phyloP scores from a whole-genome alignment of 2,797 vertebrate species.

The Chaenodraco wilsoni region DNA sequence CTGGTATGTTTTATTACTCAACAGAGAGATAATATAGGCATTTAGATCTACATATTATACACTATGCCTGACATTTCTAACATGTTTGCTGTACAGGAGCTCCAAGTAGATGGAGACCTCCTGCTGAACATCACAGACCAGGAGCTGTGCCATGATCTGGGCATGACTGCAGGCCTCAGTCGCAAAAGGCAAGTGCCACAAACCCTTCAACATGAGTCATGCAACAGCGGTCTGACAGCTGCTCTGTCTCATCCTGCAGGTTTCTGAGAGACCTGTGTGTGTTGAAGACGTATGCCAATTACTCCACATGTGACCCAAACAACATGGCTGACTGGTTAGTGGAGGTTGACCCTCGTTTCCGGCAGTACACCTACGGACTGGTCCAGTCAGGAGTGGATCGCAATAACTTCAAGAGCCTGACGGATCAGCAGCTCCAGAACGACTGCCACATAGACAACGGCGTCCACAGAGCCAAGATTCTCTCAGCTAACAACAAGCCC shows the following conservation, averaged over 20 bases:
- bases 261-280: constrained; percentile 94
- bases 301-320: constrained; percentile 95
- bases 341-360: constrained; percentile 90
- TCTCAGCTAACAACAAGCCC: constrained; percentile 84
- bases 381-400: constrained; percentile 92
- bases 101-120: constrained; percentile 96
- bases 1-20: constrained; percentile 80
- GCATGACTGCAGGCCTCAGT: constrained; percentile 89
- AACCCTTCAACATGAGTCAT: neutral
- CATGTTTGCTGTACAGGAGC: constrained; percentile 81
- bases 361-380: constrained; percentile 96
- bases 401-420: constrained; percentile 86
- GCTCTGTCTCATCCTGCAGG: constrained; percentile 70
- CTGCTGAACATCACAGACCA: constrained; percentile 91
- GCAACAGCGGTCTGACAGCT: neutral
- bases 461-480: constrained; percentile 92
- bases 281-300: constrained; percentile 95
- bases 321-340: constrained; percentile 96
- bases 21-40: neutral
- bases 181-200: constrained; percentile 87
- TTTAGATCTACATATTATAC: neutral
- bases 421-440: constrained; percentile 91
- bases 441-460: constrained; percentile 90
- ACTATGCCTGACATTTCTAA: neutral
- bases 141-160: constrained; percentile 89